Conservation (phyloP, 2,113 vertebrate species). For the Macaca nemestrina region DNA sequence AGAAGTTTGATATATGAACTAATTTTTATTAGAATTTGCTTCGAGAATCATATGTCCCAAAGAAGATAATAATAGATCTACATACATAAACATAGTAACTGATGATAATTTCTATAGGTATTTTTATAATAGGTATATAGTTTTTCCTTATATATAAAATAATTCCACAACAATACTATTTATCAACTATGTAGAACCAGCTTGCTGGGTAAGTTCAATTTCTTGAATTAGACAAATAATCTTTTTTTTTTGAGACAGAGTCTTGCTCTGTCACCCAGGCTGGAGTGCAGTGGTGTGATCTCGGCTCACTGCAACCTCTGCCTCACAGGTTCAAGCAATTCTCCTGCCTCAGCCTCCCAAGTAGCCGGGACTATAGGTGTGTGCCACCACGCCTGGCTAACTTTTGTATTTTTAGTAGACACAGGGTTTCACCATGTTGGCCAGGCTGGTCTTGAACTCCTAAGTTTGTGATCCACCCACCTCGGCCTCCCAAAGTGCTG, state of each 20-base stretch:
- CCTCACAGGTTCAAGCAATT: too few relatives aligned
- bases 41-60: neutral
- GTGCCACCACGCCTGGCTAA: too few relatives aligned
- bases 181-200: neutral
- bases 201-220: neutral
- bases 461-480: too few relatives aligned
- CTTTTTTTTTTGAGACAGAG: neutral
- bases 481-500: too few relatives aligned
- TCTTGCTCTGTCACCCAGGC: too few relatives aligned
- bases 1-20: slow-evolving; percentile 42
- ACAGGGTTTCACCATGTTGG: too few relatives aligned
- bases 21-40: slow-evolving; percentile 50
- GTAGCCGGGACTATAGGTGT: too few relatives aligned
- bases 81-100: slow-evolving; percentile 15
- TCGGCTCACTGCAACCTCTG: too few relatives aligned
- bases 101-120: neutral
- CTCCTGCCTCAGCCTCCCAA: too few relatives aligned
- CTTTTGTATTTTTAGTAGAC: too few relatives aligned
- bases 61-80: slow-evolving; percentile 1
- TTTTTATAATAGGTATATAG: neutral
- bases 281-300: too few relatives aligned
- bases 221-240: neutral
- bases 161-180: slow-evolving; percentile 23
- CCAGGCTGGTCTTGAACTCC: too few relatives aligned
- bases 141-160: slow-evolving; percentile 17